Conservation (phyloP, 2,888 invertebrate species). For the Philhelius pedissequus region DNA sequence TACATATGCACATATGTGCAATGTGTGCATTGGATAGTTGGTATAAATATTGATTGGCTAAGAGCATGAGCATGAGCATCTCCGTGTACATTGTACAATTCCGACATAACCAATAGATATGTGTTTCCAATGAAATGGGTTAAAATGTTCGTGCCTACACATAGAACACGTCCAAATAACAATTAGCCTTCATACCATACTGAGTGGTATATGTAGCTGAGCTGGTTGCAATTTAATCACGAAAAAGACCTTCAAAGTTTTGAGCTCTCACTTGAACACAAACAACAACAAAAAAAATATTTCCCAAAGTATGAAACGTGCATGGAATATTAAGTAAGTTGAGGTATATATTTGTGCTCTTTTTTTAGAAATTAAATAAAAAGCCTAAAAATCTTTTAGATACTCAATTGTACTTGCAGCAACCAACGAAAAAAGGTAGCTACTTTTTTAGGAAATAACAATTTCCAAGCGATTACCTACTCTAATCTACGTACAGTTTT, state of each 20-base stretch:
- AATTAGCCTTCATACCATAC: constrained; percentile 11
- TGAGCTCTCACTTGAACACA: not conserved
- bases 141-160: constrained; percentile 17
- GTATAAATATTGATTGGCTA: not conserved
- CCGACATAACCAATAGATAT: not conserved
- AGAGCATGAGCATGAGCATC: not conserved
- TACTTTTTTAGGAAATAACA: constrained; percentile 3
- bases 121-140: constrained; percentile 10
- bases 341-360: not conserved
- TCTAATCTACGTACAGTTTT: not conserved
- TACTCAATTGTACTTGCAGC: constrained; percentile 6
- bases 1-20: not conserved
- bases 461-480: constrained; percentile 19
- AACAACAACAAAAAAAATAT: not conserved
- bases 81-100: not conserved
- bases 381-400: constrained; percentile 8
- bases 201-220: not conserved
- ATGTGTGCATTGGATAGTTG: no score
- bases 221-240: constrained; percentile 9
- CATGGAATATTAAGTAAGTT: constrained; percentile 16
- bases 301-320: constrained; percentile 22
- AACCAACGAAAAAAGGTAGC: not conserved
- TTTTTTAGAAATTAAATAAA: constrained; percentile 1
- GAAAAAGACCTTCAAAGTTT: constrained; percentile 18
- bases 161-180: constrained; percentile 22